Percentiles rank a stretch among this genome's conserved stretches.
These are phyloP conservation scores for Grantiella picta DNA, from an alignment of 2,113 vertebrate genomes.

Conservation along the genomic window DNA sequence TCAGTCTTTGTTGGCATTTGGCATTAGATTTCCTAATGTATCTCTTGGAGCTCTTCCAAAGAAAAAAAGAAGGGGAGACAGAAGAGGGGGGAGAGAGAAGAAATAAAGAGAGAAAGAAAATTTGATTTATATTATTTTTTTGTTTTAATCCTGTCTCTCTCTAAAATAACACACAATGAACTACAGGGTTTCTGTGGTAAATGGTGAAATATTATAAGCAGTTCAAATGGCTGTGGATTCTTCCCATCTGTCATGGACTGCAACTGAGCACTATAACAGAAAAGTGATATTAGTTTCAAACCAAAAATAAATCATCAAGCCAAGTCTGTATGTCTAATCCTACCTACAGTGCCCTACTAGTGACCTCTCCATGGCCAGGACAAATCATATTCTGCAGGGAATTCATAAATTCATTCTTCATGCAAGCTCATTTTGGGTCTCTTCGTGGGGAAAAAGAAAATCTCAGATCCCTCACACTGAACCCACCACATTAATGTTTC, in stretches of 20 bases:
- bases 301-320: slow-evolving; percentile 48
- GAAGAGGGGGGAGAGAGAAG: not conserved
- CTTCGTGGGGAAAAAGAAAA: not conserved
- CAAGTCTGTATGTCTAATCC: slow-evolving; percentile 2
- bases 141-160: not conserved
- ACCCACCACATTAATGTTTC: not conserved
- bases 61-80: not conserved
- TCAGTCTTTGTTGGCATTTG: not conserved
- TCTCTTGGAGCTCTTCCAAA: slow-evolving; percentile 36
- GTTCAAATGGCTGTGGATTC: slow-evolving; percentile 24
- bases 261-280: slow-evolving; percentile 24
- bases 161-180: not conserved
- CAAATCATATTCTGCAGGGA: not conserved
- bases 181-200: not conserved
- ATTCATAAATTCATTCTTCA: not conserved
- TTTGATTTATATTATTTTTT: slow-evolving; percentile 6
- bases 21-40: slow-evolving; percentile 15
- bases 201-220: slow-evolving; percentile 59
- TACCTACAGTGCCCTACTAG: not conserved
- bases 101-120: not conserved
- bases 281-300: slow-evolving; percentile 43
- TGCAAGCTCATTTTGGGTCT: not conserved
- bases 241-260: slow-evolving; percentile 50
- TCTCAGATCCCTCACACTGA: not conserved
- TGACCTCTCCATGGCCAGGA: slow-evolving; percentile 19